Percentiles rank a stretch among this genome's conserved stretches.
phyloP scores from a whole-genome alignment of 2,888 invertebrate genomes.

The Trichogramma dendrolimi region DNA sequence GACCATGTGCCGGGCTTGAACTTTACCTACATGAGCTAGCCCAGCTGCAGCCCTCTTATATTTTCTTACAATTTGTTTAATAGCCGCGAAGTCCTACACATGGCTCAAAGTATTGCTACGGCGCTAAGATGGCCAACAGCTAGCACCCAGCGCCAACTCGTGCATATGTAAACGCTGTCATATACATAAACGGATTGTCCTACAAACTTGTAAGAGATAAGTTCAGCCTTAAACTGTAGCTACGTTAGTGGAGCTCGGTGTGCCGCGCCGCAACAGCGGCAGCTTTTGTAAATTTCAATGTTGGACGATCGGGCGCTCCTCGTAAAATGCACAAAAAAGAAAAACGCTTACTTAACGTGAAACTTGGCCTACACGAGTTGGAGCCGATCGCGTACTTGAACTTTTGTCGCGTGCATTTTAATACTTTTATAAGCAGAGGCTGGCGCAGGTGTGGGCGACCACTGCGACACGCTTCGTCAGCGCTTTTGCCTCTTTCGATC shows the following conservation, averaged over 20 bases:
- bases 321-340: background rate
- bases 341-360: constrained; percentile 28
- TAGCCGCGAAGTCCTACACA: constrained; percentile 44
- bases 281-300: no score
- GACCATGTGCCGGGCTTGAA: constrained; percentile 42
- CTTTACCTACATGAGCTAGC: constrained; percentile 39
- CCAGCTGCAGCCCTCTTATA: constrained; percentile 35
- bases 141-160: constrained; percentile 32
- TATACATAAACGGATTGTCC: constrained; percentile 53
- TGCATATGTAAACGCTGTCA: constrained; percentile 35
- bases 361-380: constrained; percentile 7
- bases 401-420: no score
- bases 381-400: background rate
- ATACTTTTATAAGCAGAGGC: no score
- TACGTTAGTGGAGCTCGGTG: no score
- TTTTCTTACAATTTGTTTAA: constrained; percentile 40
- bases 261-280: no score
- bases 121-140: no score
- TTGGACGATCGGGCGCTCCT: constrained; percentile 2
- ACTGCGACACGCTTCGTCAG: constrained; percentile 9
- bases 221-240: constrained; percentile 41
- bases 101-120: constrained; percentile 31
- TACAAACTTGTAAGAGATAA: constrained; percentile 52
- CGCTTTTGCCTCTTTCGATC: background rate
- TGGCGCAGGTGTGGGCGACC: background rate